Conservation (phyloP, 1,140 invertebrate species). For the Ceratina calcarata region DNA sequence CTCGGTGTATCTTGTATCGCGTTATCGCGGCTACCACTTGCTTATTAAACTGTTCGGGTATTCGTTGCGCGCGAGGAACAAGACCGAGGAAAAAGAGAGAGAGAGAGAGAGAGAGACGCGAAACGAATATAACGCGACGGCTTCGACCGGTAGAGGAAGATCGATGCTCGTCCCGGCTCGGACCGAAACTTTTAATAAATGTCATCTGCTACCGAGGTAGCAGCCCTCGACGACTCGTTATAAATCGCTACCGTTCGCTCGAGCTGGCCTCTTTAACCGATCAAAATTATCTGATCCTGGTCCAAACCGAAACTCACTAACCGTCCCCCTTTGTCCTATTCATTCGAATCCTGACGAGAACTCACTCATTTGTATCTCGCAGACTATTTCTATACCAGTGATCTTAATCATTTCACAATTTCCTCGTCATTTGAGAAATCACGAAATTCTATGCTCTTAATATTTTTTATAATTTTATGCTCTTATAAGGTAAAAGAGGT, state of each 20-base stretch:
- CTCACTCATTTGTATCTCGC: too few relatives aligned
- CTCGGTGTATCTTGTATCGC: slow-evolving; percentile 68
- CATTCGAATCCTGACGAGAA: too few relatives aligned
- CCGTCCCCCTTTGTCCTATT: too few relatives aligned
- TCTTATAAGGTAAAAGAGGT: too few relatives aligned
- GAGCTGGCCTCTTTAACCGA: slow-evolving; percentile 5
- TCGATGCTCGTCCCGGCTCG: slow-evolving; percentile 58
- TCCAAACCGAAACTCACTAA: too few relatives aligned
- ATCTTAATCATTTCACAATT: too few relatives aligned
- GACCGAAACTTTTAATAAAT: slow-evolving; percentile 69
- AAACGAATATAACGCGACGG: too few relatives aligned
- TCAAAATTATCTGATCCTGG: slow-evolving; percentile 62
- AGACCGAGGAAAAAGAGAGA: slow-evolving; percentile 30
- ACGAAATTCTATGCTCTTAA: too few relatives aligned
- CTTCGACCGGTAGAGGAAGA: slow-evolving; percentile 49
- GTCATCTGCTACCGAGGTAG: slow-evolving; percentile 67
- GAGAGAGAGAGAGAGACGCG: slow-evolving; percentile 1
- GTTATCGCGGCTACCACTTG: slow-evolving; percentile 65
- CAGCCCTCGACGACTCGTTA: slow-evolving; percentile 54
- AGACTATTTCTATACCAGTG: too few relatives aligned
- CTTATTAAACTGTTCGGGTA: slow-evolving; percentile 74
- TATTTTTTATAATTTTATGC: too few relatives aligned
- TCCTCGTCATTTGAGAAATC: too few relatives aligned
- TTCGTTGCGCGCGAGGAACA: slow-evolving; percentile 64
- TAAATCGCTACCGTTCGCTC: slow-evolving; percentile 65